Evolutionary conservation across 2,888 invertebrate genomes (phyloP).

Genomic region (Allolobophora icterica): DNA sequence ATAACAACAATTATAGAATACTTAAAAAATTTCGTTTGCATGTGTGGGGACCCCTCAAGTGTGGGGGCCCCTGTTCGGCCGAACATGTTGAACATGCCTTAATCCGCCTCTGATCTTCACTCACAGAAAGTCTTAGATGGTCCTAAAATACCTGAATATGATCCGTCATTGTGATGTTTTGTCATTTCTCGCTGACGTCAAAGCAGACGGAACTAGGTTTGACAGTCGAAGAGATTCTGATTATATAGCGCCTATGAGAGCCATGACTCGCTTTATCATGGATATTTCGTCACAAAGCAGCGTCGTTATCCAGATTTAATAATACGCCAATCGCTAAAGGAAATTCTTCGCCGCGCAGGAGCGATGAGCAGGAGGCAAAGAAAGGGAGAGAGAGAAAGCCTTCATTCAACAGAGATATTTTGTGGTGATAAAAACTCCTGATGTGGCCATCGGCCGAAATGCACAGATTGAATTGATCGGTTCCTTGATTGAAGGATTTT

Average conservation of each 20-base stretch:
- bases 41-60: too few species aligned
- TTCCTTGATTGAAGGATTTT: constrained; percentile 4
- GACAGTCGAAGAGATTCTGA: neutral
- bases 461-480: constrained; percentile 17
- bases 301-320: neutral
- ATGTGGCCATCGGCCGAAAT: neutral
- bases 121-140: neutral
- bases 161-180: neutral
- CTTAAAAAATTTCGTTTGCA: too few species aligned
- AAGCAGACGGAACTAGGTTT: neutral
- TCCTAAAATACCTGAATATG: neutral
- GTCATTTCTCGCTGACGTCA: neutral
- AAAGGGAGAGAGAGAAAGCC: too few species aligned
- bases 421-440: neutral
- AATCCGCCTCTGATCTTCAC: too few species aligned
- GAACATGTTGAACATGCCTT: too few species aligned
- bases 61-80: too few species aligned
- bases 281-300: neutral
- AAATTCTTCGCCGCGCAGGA: neutral
- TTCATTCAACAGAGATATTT: neutral
- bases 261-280: neutral
- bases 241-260: neutral
- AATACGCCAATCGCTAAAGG: neutral
- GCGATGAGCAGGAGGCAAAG: neutral
- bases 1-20: too few species aligned